Conservation (phyloP, 2,797 vertebrate genomes). For the Pyrocephalus nanus region DNA sequence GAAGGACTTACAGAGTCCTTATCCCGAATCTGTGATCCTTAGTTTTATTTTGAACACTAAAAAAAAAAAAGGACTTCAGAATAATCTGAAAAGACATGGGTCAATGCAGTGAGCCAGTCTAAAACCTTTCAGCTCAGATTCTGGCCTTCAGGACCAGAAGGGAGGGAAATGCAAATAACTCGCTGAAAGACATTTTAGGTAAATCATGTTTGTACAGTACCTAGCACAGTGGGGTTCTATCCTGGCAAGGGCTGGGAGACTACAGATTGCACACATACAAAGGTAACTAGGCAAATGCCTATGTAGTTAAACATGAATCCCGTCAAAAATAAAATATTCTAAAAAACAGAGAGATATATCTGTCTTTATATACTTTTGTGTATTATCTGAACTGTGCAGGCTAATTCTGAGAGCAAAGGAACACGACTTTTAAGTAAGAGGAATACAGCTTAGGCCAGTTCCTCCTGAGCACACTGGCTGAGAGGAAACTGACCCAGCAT, state of each 20-base stretch:
- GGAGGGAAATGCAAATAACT: background rate
- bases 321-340: background rate
- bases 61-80: background rate
- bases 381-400: background rate
- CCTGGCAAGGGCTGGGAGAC: background rate
- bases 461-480: background rate
- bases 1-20: background rate
- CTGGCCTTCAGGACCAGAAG: background rate
- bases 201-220: background rate
- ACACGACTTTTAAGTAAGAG: background rate
- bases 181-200: constrained; percentile 13
- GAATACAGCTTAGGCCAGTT: background rate
- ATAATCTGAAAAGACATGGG: background rate
- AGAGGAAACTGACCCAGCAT: background rate
- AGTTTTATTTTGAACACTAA: background rate
- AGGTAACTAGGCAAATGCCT: background rate
- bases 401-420: background rate
- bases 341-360: background rate
- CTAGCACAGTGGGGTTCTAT: background rate
- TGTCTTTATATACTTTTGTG: background rate
- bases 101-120: background rate
- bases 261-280: background rate
- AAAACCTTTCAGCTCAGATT: constrained; percentile 17
- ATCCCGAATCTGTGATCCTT: background rate
- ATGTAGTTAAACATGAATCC: background rate